Evolutionary conservation across 2,888 invertebrate genomes (phyloP).

Genomic region (Nasonovia ribisnigri): DNA sequence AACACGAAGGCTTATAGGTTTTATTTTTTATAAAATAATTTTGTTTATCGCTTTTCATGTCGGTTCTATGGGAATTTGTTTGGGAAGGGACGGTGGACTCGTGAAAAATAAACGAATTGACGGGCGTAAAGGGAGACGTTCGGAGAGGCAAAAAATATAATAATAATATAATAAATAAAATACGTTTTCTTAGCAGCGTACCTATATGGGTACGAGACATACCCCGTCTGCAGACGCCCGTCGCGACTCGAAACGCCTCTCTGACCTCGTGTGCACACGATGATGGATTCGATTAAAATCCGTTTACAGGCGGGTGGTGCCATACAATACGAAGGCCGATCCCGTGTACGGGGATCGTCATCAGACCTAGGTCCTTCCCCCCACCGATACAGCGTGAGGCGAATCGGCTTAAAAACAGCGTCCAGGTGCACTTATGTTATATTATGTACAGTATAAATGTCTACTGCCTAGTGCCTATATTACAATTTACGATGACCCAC

Average conservation of each 20-base stretch:
- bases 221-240: constrained; percentile 5
- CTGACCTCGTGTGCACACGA: background rate
- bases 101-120: background rate
- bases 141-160: background rate
- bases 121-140: background rate
- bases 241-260: constrained; percentile 28
- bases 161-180: background rate
- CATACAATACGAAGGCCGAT: background rate
- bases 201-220: background rate
- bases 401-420: constrained; percentile 9
- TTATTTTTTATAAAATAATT: background rate
- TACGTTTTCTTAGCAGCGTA: background rate
- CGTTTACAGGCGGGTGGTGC: constrained; percentile 16
- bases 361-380: background rate
- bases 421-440: background rate
- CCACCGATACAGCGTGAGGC: background rate
- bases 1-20: background rate
- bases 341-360: background rate
- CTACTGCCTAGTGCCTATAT: background rate
- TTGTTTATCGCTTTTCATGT: background rate
- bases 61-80: background rate
- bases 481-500: background rate
- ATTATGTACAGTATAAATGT: background rate
- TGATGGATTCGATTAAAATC: constrained; percentile 52
- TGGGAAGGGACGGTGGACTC: background rate